Conservation (phyloP, 2,797 vertebrate genomes). For the Sebastes miniatus region DNA sequence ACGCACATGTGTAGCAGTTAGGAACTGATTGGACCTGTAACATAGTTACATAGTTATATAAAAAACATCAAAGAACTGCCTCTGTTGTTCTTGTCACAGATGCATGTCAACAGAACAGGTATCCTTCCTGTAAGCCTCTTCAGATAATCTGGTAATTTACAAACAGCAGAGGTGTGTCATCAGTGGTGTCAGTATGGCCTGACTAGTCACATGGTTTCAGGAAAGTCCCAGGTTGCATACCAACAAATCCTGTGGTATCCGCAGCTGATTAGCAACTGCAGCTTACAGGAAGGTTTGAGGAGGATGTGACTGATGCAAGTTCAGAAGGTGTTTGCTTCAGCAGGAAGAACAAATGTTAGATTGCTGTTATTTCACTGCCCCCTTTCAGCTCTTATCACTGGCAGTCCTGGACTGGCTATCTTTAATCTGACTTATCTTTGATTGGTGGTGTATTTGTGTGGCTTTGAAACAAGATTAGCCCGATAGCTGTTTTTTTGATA, state of each 20-base stretch:
- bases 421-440: conserved; percentile 6
- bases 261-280: conserved; percentile 48
- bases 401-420: background rate
- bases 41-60: background rate
- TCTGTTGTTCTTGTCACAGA: background rate
- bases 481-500: background rate
- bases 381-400: background rate
- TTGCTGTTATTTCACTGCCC: background rate
- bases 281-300: conserved; percentile 22
- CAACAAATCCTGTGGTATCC: conserved; percentile 28
- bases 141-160: conserved; percentile 50
- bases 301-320: conserved; percentile 48
- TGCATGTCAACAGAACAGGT: conserved; percentile 30
- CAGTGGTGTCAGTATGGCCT: conserved; percentile 56
- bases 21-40: background rate
- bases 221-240: conserved; percentile 75
- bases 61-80: background rate
- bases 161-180: conserved; percentile 48
- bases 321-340: conserved; percentile 26
- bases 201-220: conserved; percentile 75
- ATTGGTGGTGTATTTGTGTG: background rate
- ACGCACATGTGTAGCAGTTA: background rate
- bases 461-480: conserved; percentile 11
- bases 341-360: background rate
- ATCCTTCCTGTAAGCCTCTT: conserved; percentile 37